phyloP scores from a whole-genome alignment of 2,888 invertebrate genomes.

The Tachina grossa region DNA sequence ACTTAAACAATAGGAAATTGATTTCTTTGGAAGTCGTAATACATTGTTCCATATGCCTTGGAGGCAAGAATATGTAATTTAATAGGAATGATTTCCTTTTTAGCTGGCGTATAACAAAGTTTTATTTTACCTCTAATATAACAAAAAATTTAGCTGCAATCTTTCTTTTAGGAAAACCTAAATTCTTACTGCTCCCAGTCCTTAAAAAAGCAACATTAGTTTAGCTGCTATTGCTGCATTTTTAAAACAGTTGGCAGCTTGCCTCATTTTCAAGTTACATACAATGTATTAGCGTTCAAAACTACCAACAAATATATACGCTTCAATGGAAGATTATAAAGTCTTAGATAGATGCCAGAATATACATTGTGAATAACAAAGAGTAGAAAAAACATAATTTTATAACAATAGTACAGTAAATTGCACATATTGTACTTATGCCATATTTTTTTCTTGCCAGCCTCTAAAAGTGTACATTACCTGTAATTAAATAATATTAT shows the following conservation, averaged over 20 bases:
- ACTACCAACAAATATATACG: not conserved
- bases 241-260: conserved; percentile 28
- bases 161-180: not conserved
- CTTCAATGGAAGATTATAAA: conserved; percentile 49
- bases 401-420: conserved; percentile 45
- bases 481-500: conserved; percentile 67
- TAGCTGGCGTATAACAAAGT: too few species aligned
- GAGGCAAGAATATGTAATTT: not conserved
- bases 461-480: conserved; percentile 48
- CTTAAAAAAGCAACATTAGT: conserved; percentile 3
- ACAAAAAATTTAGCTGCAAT: not conserved
- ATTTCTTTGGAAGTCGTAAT: too few species aligned
- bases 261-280: not conserved
- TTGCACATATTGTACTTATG: conserved; percentile 15
- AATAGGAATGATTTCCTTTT: too few species aligned
- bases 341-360: conserved; percentile 31
- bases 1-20: too few species aligned
- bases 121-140: too few species aligned
- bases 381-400: conserved; percentile 7
- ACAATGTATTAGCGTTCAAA: not conserved
- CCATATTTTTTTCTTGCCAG: conserved; percentile 4
- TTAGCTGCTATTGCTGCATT: conserved; percentile 1
- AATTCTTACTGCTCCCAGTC: not conserved
- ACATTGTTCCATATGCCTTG: too few species aligned
- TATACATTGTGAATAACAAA: conserved; percentile 12